Base-by-base conservation (phyloP, 1,140 invertebrate genomes). In the Drosophila kepulauana region DNA sequence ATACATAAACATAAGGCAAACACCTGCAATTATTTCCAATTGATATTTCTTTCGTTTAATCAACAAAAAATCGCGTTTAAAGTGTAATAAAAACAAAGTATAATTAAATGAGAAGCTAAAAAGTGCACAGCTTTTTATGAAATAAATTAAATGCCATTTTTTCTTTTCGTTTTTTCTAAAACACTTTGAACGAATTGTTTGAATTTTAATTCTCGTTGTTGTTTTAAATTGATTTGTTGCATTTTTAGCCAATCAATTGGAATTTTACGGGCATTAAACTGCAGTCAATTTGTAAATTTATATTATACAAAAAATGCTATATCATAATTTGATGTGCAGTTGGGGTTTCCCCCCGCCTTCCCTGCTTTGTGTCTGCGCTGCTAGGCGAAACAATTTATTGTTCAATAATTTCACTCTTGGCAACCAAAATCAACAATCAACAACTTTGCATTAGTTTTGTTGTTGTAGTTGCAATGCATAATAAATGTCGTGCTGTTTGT, bases 351-450 rank as follows among this genome's bases (percentile, higher is more conserved):
- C 25, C 8, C 15, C 45, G 28, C 5, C 10, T 33, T n/a, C 20
- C 25, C 10, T 11, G 7, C 38, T 46, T 41, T 25, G 8, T 15
- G 6, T 25, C 5, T 28, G 49, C 48, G 49, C 48, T 54, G 20
- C 33, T 54, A 68, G 13, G 10, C 43, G 16, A 61, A 62, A 45
- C 46, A 67, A 70, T 75, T 80, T 87, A 86, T 88, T 87, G 80
- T 88, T 84, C 80, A 88, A 88, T 88, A 88, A 78, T 88, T 88
- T 88, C 84, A 87, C 84, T 88, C 85, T 84, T 84, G 84, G 84
- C 84, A 88, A 88, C 84, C 84, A 72, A 79, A 79, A 79, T 79
- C 73, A 76, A 88, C 75, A 88, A 78, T 75, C 71, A 80, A 88
- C 80, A 87, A 84, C 84, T 80, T 68, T 75, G 77, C 68, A 75